A percentile compares a stretch with the other conserved stretches of the same genome.
These are phyloP conservation scores for Steinernema hermaphroditum DNA, from an alignment of 2,888 invertebrate species.

Conservation along the genomic window DNA sequence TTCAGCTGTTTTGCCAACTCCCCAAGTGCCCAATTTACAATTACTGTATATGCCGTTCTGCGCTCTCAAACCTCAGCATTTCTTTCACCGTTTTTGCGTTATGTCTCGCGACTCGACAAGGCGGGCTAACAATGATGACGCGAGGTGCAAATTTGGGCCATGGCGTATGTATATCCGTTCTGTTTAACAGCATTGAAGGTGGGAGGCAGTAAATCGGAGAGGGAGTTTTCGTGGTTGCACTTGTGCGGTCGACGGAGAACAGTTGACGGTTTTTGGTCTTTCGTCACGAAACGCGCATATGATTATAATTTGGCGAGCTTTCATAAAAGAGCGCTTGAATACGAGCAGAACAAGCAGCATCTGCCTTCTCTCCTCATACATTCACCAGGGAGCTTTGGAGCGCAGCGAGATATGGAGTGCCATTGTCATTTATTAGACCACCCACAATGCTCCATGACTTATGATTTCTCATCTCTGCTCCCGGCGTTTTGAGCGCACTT, in stretches of 20 bases:
- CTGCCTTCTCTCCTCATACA: background rate
- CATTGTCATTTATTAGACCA: background rate
- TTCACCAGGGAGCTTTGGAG: background rate
- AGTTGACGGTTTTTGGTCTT: slow-evolving; percentile 28
- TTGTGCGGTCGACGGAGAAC: slow-evolving; percentile 15
- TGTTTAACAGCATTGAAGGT: no score
- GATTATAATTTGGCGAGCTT: slow-evolving; percentile 19
- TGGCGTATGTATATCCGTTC: no score
- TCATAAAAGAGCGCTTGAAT: slow-evolving; percentile 5
- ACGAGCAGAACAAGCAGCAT: background rate
- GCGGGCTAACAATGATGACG: no score
- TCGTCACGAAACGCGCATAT: slow-evolving; percentile 12
- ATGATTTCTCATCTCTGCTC: background rate
- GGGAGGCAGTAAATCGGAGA: no score
- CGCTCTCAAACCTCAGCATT: no score
- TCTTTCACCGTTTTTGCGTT: no score
- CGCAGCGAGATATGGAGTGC: background rate
- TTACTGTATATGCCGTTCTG: no score
- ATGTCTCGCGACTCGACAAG: no score
- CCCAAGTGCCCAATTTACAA: no score
- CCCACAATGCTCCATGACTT: background rate
- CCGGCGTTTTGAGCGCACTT: background rate
- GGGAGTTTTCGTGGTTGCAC: no score
- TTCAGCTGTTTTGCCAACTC: no score
- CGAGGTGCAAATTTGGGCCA: no score